Percentiles rank a stretch among this genome's conserved stretches.
Evolutionary conservation across 2,797 vertebrate genomes (phyloP).

Genomic region (Rhynchonycteris naso): DNA sequence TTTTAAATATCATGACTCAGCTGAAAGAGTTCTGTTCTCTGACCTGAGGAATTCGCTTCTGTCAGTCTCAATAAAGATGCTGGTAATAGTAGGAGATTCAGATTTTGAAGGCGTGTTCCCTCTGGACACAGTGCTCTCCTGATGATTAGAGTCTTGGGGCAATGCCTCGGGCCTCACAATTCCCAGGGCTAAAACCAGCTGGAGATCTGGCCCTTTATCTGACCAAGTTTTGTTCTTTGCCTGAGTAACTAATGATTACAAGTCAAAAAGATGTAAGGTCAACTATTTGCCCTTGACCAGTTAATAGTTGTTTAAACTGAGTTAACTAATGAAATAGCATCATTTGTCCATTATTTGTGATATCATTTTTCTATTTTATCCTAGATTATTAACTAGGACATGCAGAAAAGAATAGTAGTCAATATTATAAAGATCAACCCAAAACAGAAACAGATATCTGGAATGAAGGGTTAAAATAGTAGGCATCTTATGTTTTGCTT

Average conservation of each 20-base stretch:
- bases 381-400: neutral
- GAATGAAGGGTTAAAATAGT: neutral
- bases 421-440: neutral
- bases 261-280: neutral
- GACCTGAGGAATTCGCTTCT: slow-evolving; percentile 52
- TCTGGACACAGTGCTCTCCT: neutral
- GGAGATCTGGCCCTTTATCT: neutral
- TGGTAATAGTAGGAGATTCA: slow-evolving; percentile 1
- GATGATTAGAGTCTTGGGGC: neutral
- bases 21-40: slow-evolving; percentile 65
- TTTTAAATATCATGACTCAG: slow-evolving; percentile 72
- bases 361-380: slow-evolving; percentile 25
- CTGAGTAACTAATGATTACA: neutral
- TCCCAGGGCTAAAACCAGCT: neutral
- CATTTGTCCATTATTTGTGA: neutral
- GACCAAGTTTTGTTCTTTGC: neutral
- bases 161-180: neutral
- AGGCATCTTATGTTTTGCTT: neutral
- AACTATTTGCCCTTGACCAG: slow-evolving; percentile 13
- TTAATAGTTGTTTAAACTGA: slow-evolving; percentile 41
- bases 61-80: slow-evolving; percentile 43
- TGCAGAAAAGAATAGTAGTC: neutral
- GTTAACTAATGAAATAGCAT: neutral
- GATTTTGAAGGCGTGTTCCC: slow-evolving; percentile 18
- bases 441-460: neutral